These are phyloP conservation scores for Chelmon rostratus DNA, from an alignment of 2,797 vertebrate genomes.

Conservation along the genomic window DNA sequence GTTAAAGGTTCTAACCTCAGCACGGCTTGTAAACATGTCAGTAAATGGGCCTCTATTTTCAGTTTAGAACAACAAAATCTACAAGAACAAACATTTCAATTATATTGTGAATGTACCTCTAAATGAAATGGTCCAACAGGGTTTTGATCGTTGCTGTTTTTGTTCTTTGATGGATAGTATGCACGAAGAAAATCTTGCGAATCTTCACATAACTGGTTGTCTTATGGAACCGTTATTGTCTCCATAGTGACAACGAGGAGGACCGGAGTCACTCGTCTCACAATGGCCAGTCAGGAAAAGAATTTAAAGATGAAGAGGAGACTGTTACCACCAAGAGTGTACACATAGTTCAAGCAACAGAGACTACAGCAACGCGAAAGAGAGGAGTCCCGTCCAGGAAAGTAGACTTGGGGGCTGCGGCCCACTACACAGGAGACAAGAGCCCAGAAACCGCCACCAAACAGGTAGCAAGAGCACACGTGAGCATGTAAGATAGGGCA, in stretches of 20 bases:
- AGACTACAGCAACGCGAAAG: constrained; percentile 95
- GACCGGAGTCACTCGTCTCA: constrained; percentile 86
- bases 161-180: not conserved
- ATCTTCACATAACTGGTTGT: not conserved
- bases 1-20: not conserved
- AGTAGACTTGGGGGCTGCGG: constrained; percentile 96
- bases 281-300: constrained; percentile 88
- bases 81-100: not conserved
- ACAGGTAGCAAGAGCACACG: constrained; percentile 82
- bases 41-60: not conserved
- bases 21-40: not conserved
- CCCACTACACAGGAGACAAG: constrained; percentile 93
- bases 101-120: not conserved
- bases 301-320: constrained; percentile 98
- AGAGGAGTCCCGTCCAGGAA: constrained; percentile 94
- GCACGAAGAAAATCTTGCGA: not conserved
- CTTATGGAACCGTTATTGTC: not conserved
- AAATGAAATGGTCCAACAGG: not conserved
- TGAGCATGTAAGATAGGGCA: not conserved
- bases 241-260: constrained; percentile 92
- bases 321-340: constrained; percentile 95
- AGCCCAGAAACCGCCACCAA: constrained; percentile 81
- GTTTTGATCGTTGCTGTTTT: not conserved
- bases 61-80: not conserved
- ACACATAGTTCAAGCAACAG: constrained; percentile 95